A percentile compares a stretch with the other conserved stretches of the same genome.
phyloP scores from a whole-genome alignment of 2,113 vertebrate species.

The Loxodonta africana region DNA sequence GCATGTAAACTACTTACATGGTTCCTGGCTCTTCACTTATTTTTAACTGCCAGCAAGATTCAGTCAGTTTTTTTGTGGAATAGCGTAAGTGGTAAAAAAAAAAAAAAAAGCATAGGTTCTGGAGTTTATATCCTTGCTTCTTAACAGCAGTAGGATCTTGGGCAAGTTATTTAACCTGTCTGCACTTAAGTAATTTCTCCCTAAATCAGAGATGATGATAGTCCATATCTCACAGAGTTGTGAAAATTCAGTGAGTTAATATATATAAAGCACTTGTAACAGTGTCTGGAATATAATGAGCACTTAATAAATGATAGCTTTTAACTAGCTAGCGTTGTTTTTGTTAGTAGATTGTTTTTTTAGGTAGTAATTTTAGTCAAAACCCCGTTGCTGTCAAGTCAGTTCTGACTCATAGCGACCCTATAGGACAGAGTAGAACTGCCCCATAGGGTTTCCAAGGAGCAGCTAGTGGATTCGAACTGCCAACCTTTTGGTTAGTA shows the following conservation, averaged over 20 bases:
- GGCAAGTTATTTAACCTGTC: neutral
- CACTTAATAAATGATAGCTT: neutral
- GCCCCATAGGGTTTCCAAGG: too few relatives aligned
- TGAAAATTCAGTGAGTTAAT: neutral
- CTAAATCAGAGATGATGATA: neutral
- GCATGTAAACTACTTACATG: neutral
- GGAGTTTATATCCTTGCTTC: neutral
- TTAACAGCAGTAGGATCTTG: neutral
- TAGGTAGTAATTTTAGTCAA: slow-evolving; percentile 23
- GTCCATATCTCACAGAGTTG: neutral
- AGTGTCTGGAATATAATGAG: neutral
- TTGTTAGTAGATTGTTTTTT: neutral
- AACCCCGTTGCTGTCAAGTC: neutral
- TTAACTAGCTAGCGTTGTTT: neutral
- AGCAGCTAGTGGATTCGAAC: too few relatives aligned
- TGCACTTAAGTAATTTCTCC: neutral
- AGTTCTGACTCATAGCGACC: too few relatives aligned
- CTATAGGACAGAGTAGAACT: too few relatives aligned
- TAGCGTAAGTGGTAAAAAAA: neutral
- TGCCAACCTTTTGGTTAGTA: too few relatives aligned
- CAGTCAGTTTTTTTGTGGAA: neutral
- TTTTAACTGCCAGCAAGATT: slow-evolving; percentile 38
- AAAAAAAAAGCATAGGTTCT: neutral
- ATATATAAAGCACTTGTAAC: neutral
- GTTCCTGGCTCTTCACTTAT: slow-evolving; percentile 9